Conservation (phyloP, 2,888 invertebrate genomes). For the Nasonia oneida region DNA sequence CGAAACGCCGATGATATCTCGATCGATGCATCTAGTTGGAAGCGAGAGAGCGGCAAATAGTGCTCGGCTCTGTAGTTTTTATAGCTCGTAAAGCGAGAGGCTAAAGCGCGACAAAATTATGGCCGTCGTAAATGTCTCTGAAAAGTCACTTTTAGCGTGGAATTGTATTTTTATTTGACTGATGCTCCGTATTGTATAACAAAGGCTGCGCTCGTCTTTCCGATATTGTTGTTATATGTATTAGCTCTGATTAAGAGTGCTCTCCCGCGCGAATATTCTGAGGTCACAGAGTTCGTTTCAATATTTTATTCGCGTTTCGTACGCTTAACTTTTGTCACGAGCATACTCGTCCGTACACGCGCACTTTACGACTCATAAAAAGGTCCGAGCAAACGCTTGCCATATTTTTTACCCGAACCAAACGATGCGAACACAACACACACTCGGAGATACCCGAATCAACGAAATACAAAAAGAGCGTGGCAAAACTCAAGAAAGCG, state of each 20-base stretch:
- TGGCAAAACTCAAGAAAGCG: neutral
- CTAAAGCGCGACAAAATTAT: slow-evolving; percentile 40
- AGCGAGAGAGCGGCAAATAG: slow-evolving; percentile 31
- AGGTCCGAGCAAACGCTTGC: neutral
- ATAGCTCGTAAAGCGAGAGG: slow-evolving; percentile 40
- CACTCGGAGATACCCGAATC: neutral
- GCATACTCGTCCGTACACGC: neutral
- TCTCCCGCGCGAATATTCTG: neutral
- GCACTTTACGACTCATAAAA: slow-evolving; percentile 20
- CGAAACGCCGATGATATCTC: neutral
- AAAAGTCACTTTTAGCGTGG: slow-evolving; percentile 30
- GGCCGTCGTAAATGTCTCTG: slow-evolving; percentile 51
- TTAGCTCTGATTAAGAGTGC: neutral
- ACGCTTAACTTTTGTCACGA: neutral
- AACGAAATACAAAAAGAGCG: neutral
- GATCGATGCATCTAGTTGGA: slow-evolving; percentile 29
- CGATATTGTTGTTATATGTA: neutral
- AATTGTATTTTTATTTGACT: slow-evolving; percentile 41
- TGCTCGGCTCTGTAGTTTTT: slow-evolving; percentile 30
- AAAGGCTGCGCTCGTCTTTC: neutral
- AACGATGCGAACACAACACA: neutral
- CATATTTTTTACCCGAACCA: neutral
- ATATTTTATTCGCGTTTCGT: neutral
- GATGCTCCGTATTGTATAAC: neutral
- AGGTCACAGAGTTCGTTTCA: neutral